These are phyloP conservation scores for Saccostrea glomerata DNA, from an alignment of 1,140 invertebrate genomes.

Conservation along the genomic window DNA sequence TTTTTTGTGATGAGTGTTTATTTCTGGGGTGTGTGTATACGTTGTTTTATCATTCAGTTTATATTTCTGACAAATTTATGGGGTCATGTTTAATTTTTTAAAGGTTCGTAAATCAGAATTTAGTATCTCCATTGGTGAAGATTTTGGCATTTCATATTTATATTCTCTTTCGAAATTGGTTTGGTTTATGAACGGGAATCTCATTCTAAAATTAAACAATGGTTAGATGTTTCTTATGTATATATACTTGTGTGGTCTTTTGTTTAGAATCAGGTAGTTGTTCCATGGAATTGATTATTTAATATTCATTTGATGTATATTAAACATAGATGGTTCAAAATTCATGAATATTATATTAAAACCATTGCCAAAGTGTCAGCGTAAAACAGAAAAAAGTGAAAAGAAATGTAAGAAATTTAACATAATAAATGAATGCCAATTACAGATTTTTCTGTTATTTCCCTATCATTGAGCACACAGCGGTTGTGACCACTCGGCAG, in stretches of 20 bases:
- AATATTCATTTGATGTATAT: too few species aligned
- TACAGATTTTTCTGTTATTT: too few species aligned
- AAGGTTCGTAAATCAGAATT: background rate
- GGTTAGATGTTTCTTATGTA: background rate
- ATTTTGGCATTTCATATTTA: conserved; percentile 27
- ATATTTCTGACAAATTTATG: background rate
- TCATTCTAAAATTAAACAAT: background rate
- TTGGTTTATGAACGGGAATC: background rate
- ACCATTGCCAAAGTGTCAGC: too few species aligned
- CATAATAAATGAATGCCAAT: too few species aligned
- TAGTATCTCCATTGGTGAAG: background rate
- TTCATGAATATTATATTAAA: too few species aligned
- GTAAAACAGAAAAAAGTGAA: too few species aligned
- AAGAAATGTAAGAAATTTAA: too few species aligned
- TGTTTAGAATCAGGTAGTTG: background rate
- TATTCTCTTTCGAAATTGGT: background rate
- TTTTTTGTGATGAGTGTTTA: background rate
- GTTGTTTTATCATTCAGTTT: background rate
- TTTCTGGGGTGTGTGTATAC: background rate
- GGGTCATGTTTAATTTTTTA: background rate
- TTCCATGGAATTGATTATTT: too few species aligned
- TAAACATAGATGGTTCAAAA: too few species aligned
- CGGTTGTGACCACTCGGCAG: too few species aligned
- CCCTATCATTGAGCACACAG: too few species aligned
- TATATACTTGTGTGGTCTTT: background rate